These are phyloP conservation scores for Cheilosia vernalis DNA, from an alignment of 2,888 invertebrate genomes.

Conservation along the genomic window DNA sequence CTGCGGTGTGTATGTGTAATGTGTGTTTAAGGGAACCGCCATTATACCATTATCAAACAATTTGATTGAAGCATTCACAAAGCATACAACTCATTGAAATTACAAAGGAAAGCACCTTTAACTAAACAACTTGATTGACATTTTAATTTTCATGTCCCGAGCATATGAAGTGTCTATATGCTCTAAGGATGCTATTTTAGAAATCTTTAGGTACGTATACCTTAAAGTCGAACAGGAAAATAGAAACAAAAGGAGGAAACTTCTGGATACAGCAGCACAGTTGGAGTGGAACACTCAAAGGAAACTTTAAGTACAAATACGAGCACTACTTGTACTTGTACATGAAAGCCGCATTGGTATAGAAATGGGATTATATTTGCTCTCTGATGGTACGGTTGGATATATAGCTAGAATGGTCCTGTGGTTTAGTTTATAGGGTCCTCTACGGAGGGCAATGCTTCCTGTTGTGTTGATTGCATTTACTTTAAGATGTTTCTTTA, in stretches of 20 bases:
- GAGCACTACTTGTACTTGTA: no score
- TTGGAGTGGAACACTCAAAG: no score
- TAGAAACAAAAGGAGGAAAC: neutral
- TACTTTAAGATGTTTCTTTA: no score
- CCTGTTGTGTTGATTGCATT: no score
- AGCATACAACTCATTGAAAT: neutral
- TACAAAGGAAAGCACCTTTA: constrained; percentile 5
- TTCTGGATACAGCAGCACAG: neutral
- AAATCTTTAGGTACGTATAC: neutral
- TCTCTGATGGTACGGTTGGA: no score
- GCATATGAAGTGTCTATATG: neutral
- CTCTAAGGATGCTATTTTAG: neutral
- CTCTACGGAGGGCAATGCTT: no score
- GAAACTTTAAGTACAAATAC: no score
- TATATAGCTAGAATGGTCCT: no score
- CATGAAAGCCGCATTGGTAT: no score
- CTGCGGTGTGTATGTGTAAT: neutral
- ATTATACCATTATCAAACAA: neutral
- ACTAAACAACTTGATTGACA: constrained; percentile 20
- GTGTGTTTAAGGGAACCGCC: no score
- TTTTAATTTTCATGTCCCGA: neutral
- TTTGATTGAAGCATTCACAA: constrained; percentile 13
- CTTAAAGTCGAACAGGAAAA: neutral
- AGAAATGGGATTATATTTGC: no score
- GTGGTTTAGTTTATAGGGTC: no score